These are phyloP conservation scores for Lycaon pictus DNA, from an alignment of 2,113 vertebrate species.

Conservation along the genomic window DNA sequence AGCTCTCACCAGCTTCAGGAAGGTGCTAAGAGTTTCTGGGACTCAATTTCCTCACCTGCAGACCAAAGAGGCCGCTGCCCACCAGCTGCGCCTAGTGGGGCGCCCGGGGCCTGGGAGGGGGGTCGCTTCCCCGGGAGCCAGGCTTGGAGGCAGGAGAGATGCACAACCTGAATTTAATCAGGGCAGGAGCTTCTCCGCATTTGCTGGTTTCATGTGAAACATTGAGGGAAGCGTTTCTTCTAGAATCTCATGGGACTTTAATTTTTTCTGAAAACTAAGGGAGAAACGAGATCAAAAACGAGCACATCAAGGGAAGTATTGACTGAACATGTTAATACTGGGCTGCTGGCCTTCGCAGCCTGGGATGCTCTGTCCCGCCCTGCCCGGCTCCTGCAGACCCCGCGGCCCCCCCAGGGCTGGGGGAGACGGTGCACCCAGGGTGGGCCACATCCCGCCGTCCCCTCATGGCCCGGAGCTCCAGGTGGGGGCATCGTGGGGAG, in stretches of 20 bases:
- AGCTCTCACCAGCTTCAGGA: neutral
- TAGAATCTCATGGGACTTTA: neutral
- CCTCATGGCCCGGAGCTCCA: fast-evolving
- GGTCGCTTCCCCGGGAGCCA: fast-evolving
- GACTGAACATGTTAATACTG: too few relatives aligned
- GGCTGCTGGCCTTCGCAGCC: neutral
- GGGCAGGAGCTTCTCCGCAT: neutral
- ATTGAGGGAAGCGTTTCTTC: neutral
- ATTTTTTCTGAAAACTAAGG: neutral
- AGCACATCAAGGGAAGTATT: neutral
- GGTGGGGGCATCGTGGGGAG: too few relatives aligned
- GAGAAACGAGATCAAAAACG: neutral
- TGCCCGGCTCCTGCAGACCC: neutral
- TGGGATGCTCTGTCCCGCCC: neutral
- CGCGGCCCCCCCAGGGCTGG: fast-evolving
- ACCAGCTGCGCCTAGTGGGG: neutral
- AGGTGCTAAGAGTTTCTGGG: neutral
- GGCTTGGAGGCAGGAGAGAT: fast-evolving
- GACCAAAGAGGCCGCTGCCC: fast-evolving
- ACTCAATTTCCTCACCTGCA: neutral
- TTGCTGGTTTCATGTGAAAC: neutral
- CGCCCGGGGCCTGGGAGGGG: fast-evolving
- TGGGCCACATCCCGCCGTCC: too few relatives aligned
- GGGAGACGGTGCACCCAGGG: neutral
- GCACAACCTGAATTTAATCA: neutral